Percentiles rank a stretch among this genome's conserved stretches.
Conservation (phyloP, 2,797 vertebrate genomes). For the Tragopan temminckii region DNA sequence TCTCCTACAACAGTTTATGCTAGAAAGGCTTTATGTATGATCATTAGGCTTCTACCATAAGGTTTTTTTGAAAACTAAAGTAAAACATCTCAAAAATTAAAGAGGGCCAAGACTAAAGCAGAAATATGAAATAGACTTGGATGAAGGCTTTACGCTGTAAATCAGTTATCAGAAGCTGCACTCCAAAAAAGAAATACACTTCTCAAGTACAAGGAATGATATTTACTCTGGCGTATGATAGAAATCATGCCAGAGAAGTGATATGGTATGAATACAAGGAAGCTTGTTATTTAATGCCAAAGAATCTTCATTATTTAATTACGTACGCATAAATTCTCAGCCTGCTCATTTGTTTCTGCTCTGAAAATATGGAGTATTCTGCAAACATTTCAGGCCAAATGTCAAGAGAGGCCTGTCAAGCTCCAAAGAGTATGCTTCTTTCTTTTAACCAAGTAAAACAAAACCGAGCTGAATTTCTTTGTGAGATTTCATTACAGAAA, state of each 20-base stretch:
- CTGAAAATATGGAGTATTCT: constrained; percentile 22
- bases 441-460: constrained; percentile 5
- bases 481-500: neutral
- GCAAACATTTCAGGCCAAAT: constrained; percentile 29
- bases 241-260: neutral
- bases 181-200: neutral
- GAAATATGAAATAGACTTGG: neutral
- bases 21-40: neutral
- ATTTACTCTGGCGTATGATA: neutral
- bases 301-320: constrained; percentile 52
- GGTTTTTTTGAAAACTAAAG: neutral
- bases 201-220: neutral
- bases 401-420: constrained; percentile 32
- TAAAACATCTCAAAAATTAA: neutral
- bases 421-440: neutral
- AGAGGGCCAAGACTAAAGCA: neutral
- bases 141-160: neutral
- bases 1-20: neutral
- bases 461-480: neutral
- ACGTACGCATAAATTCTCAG: constrained; percentile 28
- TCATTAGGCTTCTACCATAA: neutral
- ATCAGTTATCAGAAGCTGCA: neutral
- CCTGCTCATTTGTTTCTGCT: constrained; percentile 33
- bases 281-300: constrained; percentile 6
- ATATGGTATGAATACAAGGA: neutral